Evolutionary conservation across 2,113 vertebrate species (phyloP).

Genomic region (Zosterops borbonicus): DNA sequence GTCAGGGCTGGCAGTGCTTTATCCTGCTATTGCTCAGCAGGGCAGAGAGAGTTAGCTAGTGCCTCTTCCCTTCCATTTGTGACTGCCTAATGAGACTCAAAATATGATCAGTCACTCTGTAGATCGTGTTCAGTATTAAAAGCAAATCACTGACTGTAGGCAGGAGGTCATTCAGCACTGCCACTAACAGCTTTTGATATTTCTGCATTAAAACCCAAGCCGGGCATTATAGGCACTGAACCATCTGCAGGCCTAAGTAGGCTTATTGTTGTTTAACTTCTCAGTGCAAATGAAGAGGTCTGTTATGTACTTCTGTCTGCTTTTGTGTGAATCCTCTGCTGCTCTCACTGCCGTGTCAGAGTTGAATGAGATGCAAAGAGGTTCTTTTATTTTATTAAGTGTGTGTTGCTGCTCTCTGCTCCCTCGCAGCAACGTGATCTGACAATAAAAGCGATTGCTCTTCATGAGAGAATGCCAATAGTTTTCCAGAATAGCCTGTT

Average conservation of each 20-base stretch:
- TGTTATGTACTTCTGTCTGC: background rate
- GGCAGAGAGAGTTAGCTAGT: background rate
- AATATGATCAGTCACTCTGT: constrained; percentile 19
- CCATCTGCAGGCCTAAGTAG: constrained; percentile 34
- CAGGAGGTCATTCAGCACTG: constrained; percentile 34
- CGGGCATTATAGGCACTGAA: constrained; percentile 3
- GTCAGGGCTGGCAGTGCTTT: background rate
- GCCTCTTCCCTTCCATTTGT: background rate
- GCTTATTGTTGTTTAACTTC: constrained; percentile 48
- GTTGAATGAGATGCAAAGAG: constrained; percentile 42
- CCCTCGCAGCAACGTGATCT: background rate
- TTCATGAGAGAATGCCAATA: background rate
- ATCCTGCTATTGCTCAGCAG: background rate
- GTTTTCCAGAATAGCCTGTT: background rate
- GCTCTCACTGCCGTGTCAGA: background rate
- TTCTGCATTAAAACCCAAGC: constrained; percentile 32
- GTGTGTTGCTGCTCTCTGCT: constrained; percentile 3
- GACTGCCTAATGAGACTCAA: constrained; percentile 33
- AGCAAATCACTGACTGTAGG: constrained; percentile 20
- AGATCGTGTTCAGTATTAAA: constrained; percentile 1
- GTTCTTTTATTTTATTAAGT: constrained; percentile 8
- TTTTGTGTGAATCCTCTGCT: constrained; percentile 8
- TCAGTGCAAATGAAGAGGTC: constrained; percentile 4
- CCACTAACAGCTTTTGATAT: constrained; percentile 23
- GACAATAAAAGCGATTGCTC: background rate